Base-by-base conservation (phyloP, 2,113 vertebrate species). In the Mirza zaza region DNA sequence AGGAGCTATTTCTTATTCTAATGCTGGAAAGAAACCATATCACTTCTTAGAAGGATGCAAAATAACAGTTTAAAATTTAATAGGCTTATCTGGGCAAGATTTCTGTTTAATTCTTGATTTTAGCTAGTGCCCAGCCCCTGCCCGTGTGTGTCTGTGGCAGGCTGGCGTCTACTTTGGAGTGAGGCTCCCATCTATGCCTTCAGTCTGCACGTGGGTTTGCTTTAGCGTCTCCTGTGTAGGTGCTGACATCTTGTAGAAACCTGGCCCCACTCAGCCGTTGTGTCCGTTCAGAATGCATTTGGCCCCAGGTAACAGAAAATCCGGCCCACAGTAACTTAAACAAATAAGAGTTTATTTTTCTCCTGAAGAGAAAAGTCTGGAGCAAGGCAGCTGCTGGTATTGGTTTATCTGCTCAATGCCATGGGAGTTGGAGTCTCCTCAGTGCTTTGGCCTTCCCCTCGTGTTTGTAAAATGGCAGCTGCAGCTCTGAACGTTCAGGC, bases 321-420 rank as follows among this genome's bases (percentile, higher is more conserved):
- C 45, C 76, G 73, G 67, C 86, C 80, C 84, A 63, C n/a, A 18
- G 90, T 80, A 90, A 50, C 85, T 91, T 95, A 90, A 96, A 96
- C 11, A 92, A 95, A 82, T 76, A 81, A n/a, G 75, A 10, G 29
- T 80, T 93, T 84, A 79, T 96, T 96, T 95, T 95, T 71, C 87
- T 93, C 81, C 3, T 3, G 4, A 10, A 80, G 75, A 0, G 2
- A 59, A 39, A 59, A 67, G 29, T 84, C 52, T 85, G 52, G 25
- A 88, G 34, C 0, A 0, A 81, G 57, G 81, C 81, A 93, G 81
- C 76, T 55, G 81, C 81, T 27, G 17, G 15, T 92, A 18, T 63
- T 95, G 89, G 81, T 93, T 94, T 92, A 92, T 39, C 29, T 75
- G 87, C 4, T 65, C 48, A 3, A 1, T 11, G 27, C 65, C 55